Evolutionary conservation across 2,113 vertebrate genomes (phyloP).

Genomic region (Sula dactylatra): DNA sequence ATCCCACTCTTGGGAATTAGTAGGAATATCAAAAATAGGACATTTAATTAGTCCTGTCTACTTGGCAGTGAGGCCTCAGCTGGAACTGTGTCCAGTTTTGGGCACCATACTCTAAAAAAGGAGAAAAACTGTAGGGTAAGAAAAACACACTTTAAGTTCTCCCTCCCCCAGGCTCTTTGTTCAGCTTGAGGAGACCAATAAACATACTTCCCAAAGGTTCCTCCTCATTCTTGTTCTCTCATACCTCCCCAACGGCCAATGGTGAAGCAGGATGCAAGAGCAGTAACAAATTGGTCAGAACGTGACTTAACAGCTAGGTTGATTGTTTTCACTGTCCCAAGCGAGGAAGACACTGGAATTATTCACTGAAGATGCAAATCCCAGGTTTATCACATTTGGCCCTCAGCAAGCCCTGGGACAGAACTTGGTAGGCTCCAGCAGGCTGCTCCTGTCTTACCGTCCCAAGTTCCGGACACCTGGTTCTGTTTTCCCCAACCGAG

Average conservation of each 20-base stretch:
- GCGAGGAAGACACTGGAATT: neutral
- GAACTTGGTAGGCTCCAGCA: neutral
- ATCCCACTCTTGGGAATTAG: neutral
- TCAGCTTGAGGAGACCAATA: neutral
- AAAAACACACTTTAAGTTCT: neutral
- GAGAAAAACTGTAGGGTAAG: neutral
- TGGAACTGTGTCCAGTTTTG: neutral
- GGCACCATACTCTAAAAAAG: neutral
- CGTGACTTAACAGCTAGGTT: neutral
- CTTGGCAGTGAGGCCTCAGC: neutral
- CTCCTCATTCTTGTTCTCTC: neutral
- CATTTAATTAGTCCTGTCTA: neutral
- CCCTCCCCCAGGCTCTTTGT: neutral
- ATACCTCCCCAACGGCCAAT: neutral
- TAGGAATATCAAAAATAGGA: neutral
- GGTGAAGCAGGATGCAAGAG: neutral
- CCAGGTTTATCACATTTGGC: neutral
- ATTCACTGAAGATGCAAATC: neutral
- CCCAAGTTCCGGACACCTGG: neutral
- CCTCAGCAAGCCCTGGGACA: neutral
- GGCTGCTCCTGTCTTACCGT: neutral
- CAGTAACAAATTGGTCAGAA: neutral
- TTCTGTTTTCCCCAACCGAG: neutral
- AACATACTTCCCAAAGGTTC: neutral
- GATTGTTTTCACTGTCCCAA: neutral